Percentiles rank a stretch among this genome's conserved stretches.
These are phyloP conservation scores for Tachypleus tridentatus DNA, from an alignment of 1,140 invertebrate genomes.

Conservation along the genomic window DNA sequence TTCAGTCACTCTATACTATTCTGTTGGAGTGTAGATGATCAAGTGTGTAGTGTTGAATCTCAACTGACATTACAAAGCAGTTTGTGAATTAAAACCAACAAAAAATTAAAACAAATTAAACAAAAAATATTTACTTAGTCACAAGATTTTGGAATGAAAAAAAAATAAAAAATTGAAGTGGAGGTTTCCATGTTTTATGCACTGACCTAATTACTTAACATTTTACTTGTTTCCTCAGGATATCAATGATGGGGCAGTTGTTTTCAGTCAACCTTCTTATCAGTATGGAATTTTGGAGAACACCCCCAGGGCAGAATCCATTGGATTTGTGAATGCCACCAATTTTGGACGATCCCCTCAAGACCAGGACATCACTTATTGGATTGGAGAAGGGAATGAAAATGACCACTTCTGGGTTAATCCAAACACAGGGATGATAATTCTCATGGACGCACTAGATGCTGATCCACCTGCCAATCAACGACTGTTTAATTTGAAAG, in stretches of 20 bases:
- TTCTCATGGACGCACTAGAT: constrained; percentile 28
- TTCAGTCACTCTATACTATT: too few relatives aligned
- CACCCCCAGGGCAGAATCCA: constrained; percentile 18
- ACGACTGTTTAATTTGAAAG: constrained; percentile 24
- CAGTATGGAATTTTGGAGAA: constrained; percentile 25
- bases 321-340: constrained; percentile 26
- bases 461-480: constrained; percentile 28
- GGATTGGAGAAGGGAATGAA: constrained; percentile 21
- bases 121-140: too few relatives aligned
- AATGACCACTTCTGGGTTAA: constrained; percentile 33
- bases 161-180: too few relatives aligned
- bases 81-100: too few relatives aligned
- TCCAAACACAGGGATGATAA: constrained; percentile 31
- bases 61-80: too few relatives aligned
- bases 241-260: constrained; percentile 27
- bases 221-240: constrained; percentile 2
- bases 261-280: constrained; percentile 25
- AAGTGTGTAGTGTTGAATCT: too few relatives aligned
- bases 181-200: too few relatives aligned
- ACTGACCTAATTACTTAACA: too few relatives aligned
- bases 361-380: constrained; percentile 28
- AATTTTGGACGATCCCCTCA: constrained; percentile 17
- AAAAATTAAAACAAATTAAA: too few relatives aligned
- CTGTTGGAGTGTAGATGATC: too few relatives aligned
- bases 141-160: too few relatives aligned